Conservation (phyloP, 1,140 invertebrate species). For the Chlorops oryzae region DNA sequence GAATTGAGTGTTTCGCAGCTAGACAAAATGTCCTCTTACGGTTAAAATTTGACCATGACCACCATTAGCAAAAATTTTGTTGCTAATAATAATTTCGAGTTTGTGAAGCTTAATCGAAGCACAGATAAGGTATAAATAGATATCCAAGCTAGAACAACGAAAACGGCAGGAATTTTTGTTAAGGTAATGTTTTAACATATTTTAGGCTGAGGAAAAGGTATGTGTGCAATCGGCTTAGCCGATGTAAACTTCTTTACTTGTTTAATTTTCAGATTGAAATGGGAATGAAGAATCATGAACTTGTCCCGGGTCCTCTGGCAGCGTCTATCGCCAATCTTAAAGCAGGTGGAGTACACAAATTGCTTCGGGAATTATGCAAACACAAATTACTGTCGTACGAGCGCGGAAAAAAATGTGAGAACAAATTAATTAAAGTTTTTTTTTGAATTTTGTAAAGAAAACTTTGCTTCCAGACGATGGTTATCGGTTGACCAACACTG, state of each 20-base stretch:
- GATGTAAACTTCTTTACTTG: not conserved
- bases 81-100: too few species aligned
- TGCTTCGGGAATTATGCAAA: constrained; percentile 84
- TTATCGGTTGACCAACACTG: constrained; percentile 89
- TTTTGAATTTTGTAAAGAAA: not conserved
- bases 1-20: too few species aligned
- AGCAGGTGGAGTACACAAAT: constrained; percentile 89
- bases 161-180: too few species aligned
- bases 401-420: constrained; percentile 81
- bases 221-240: too few species aligned
- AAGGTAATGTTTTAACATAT: too few species aligned
- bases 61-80: too few species aligned
- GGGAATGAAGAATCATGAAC: constrained; percentile 99
- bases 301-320: constrained; percentile 82
- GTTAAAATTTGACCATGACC: too few species aligned
- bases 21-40: too few species aligned
- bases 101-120: too few species aligned
- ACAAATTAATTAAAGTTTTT: not conserved
- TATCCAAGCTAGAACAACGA: too few species aligned
- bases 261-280: constrained; percentile 86
- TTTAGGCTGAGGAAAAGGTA: too few species aligned
- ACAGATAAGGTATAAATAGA: too few species aligned
- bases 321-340: constrained; percentile 92
- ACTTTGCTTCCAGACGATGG: constrained; percentile 73
- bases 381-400: constrained; percentile 87